Base-by-base conservation (phyloP, 2,888 invertebrate genomes). In the Clanis bilineata region DNA sequence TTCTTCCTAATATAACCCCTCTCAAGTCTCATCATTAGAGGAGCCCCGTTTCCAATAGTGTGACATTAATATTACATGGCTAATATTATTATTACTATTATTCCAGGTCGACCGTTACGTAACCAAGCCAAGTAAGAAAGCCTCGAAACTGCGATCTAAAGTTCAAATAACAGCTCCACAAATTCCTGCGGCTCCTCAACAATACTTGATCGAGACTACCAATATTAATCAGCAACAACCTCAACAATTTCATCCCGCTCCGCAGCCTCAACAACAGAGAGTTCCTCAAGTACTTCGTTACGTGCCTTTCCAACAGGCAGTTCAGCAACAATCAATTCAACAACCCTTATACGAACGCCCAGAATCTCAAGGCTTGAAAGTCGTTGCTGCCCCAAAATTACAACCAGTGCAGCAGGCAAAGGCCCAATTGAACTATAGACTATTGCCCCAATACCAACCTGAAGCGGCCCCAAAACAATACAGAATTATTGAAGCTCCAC, bases 201-300 rank as follows among this genome's bases (percentile, higher is more conserved):
- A 93, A 65, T 93, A 92, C 65, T 69, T 92, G 22, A 93, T 93
- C 22, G 93, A 93, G 72, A 93, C 93, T 0, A 92, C 93, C 0
- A 92, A 92, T 59, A 82, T 91, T 1, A 90, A 90, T 64, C 84
- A 83, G 61, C 87, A 84, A 62, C 82, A 77, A 22, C 68, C 71
- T 43, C 73, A 68, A 45, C 73, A 70, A 23, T 74, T 74, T 62
- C 66, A 60, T 12, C 51, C 54, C 6, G 15, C 59, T 4, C 67
- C 41, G 54, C 67, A 56, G 36, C 73, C 68, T 15, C 74, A 73
- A 12, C 83, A 76, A 38, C 77, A 76, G 22, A 59, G 83, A 63
- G 72, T 80, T 7, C 72, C 85, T 5, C 89, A 90, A 67, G 68
- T 82, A 21, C 73, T 88, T 0, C 81, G 87, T 9, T 88, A 86